Percentiles rank a stretch among this genome's conserved stretches.
Conservation (phyloP, 2,888 invertebrate genomes). For the Lasioglossum pauxillum region DNA sequence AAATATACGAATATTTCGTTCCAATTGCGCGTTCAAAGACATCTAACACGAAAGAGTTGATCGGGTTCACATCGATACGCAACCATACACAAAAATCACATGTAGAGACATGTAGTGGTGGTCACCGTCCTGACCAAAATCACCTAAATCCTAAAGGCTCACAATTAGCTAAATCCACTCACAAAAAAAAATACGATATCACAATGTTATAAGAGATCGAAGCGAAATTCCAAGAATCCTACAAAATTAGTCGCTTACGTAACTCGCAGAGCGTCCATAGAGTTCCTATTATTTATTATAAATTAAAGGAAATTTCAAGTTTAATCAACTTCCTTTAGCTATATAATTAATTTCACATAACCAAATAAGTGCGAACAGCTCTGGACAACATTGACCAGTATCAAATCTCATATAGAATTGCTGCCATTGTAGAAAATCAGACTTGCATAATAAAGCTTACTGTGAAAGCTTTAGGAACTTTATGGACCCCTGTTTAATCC, state of each 20-base stretch:
- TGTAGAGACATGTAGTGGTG: neutral
- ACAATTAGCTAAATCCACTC: neutral
- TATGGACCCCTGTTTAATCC: neutral
- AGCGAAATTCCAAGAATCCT: neutral
- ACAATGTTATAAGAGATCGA: neutral
- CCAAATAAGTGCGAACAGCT: neutral
- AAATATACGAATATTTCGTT: neutral
- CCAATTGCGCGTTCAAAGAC: constrained; percentile 2
- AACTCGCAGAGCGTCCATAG: neutral
- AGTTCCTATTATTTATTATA: neutral
- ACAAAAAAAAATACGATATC: constrained; percentile 16
- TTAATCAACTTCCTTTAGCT: no score
- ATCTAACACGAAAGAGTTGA: neutral
- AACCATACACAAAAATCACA: constrained; percentile 2
- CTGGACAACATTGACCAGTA: neutral
- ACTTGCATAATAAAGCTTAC: neutral
- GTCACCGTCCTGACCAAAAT: neutral
- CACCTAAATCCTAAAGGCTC: constrained; percentile 4
- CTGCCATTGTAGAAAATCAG: neutral
- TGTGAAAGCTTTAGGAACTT: neutral
- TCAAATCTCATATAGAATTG: neutral
- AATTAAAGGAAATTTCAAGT: no score
- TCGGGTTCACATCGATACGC: neutral
- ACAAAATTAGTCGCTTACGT: neutral
- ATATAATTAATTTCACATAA: no score